phyloP scores from a whole-genome alignment of 1,140 invertebrate genomes.

The Elymnias hypermnestra region DNA sequence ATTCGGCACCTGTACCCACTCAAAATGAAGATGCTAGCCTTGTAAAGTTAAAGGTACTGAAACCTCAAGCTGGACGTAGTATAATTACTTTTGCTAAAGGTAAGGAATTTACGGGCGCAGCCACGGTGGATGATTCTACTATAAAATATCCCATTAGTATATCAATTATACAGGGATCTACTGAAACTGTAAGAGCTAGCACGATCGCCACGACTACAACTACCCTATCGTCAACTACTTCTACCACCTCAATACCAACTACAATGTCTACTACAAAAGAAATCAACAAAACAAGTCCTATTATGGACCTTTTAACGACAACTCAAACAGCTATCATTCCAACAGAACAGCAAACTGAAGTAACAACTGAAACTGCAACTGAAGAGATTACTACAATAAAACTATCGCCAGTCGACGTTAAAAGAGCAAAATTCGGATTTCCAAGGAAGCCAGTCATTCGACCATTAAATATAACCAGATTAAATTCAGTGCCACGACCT shows the following conservation, averaged over 20 bases:
- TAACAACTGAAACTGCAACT: conserved; percentile 39
- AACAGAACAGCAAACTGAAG: conserved; percentile 27
- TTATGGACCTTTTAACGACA: conserved; percentile 50
- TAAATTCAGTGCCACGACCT: conserved; percentile 25
- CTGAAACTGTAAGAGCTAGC: conserved; percentile 15
- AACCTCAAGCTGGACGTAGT: conserved; percentile 45
- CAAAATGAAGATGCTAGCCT: conserved; percentile 51
- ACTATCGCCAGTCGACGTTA: conserved; percentile 48
- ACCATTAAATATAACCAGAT: conserved; percentile 45
- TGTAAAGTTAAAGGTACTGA: conserved; percentile 48
- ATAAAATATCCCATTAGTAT: conserved; percentile 47
- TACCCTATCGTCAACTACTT: neutral
- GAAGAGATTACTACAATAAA: conserved; percentile 50
- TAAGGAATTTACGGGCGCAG: conserved; percentile 53
- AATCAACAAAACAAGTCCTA: conserved; percentile 36
- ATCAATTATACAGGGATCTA: conserved; percentile 38
- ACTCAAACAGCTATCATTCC: conserved; percentile 21
- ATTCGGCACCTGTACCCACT: conserved; percentile 47
- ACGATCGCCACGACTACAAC: conserved; percentile 15
- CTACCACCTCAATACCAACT: neutral
- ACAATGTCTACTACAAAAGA: conserved; percentile 15
- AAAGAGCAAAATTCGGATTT: conserved; percentile 61
- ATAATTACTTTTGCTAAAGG: conserved; percentile 59
- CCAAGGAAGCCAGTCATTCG: conserved; percentile 53
- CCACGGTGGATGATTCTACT: conserved; percentile 34